These are phyloP conservation scores for Chascanopsetta lugubris DNA, from an alignment of 2,113 vertebrate genomes.

Conservation along the genomic window DNA sequence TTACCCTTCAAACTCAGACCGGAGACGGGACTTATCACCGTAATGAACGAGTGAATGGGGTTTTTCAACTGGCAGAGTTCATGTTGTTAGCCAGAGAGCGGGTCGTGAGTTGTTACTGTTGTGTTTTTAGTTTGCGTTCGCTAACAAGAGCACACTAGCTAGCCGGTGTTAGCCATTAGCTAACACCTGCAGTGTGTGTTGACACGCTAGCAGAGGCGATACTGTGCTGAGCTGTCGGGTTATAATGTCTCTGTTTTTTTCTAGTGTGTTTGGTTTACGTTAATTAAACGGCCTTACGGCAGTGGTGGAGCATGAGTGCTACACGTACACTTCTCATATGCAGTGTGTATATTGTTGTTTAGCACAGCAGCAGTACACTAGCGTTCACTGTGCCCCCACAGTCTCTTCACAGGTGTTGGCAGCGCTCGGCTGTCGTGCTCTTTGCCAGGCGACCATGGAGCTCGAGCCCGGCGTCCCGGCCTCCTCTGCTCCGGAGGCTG, in stretches of 20 bases:
- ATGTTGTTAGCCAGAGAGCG: background rate
- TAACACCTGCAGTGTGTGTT: no score
- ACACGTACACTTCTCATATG: background rate
- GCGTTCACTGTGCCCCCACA: slow-evolving; percentile 22
- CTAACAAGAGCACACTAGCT: no score
- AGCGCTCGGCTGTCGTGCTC: background rate
- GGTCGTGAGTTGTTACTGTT: background rate
- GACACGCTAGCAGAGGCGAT: no score
- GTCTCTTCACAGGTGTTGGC: slow-evolving; percentile 48
- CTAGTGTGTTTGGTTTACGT: no score
- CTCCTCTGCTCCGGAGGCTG: slow-evolving; percentile 45
- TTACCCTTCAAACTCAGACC: slow-evolving; percentile 35
- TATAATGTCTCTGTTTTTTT: no score
- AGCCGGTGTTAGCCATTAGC: no score
- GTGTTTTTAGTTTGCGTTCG: background rate
- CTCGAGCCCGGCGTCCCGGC: slow-evolving; percentile 40
- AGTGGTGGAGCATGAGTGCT: no score
- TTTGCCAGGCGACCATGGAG: slow-evolving; percentile 37
- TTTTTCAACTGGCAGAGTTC: background rate
- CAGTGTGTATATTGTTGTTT: background rate
- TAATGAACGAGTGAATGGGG: no score
- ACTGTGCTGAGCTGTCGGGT: no score
- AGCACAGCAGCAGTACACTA: background rate
- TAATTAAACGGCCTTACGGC: no score
- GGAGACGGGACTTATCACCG: accelerated